phyloP scores from a whole-genome alignment of 2,797 vertebrate species.

The Oryzias dopingdopingensis region DNA sequence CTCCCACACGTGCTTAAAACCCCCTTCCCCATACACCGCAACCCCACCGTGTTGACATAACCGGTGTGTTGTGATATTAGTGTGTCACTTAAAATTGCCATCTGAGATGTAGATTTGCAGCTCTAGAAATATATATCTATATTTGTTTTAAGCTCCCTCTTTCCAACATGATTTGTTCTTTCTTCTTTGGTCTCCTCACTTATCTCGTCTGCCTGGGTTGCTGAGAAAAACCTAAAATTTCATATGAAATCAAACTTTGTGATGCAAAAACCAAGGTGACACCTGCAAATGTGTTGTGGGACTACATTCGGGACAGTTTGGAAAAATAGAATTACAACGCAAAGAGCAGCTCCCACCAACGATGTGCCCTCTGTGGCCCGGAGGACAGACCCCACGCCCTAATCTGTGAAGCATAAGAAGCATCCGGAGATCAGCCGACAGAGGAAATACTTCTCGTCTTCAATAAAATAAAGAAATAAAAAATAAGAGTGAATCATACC shows the following conservation, averaged over 20 bases:
- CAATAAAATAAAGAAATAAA: not conserved
- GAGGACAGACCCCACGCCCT: slow-evolving; percentile 25
- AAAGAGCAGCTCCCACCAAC: slow-evolving; percentile 54
- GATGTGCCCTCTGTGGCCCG: slow-evolving; percentile 27
- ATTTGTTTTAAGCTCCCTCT: not conserved
- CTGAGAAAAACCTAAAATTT: slow-evolving; percentile 19
- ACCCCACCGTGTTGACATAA: not conserved
- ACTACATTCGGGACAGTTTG: slow-evolving; percentile 59
- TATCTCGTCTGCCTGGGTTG: not conserved
- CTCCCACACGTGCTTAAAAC: slow-evolving; percentile 28
- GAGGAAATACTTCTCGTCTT: not conserved
- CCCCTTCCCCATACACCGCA: slow-evolving; percentile 10
- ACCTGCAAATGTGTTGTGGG: not conserved
- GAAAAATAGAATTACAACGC: slow-evolving; percentile 61
- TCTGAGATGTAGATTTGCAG: slow-evolving; percentile 26
- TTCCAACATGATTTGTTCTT: not conserved
- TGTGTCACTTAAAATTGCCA: slow-evolving; percentile 26
- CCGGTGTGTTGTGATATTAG: slow-evolving; percentile 3
- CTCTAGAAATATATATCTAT: not conserved
- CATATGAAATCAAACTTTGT: slow-evolving; percentile 18
- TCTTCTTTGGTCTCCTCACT: not conserved
- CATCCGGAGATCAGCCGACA: slow-evolving; percentile 5
- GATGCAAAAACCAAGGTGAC: slow-evolving; percentile 25
- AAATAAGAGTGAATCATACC: slow-evolving; percentile 21
- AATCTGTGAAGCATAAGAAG: slow-evolving; percentile 56